phyloP scores from a whole-genome alignment of 2,113 vertebrate genomes.

The Edolisoma coerulescens region DNA sequence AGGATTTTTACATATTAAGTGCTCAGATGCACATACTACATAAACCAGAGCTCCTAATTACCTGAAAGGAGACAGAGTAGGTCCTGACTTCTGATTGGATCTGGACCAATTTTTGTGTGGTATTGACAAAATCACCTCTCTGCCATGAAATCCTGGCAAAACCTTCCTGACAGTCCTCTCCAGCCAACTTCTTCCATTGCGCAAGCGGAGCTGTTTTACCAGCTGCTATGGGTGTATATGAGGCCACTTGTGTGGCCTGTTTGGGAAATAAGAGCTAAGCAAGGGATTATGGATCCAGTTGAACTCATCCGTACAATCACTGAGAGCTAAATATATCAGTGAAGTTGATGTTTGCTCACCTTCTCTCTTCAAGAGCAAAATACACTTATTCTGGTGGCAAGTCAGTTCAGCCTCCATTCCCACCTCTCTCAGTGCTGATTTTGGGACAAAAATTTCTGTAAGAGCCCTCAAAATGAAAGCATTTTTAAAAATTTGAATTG shows the following conservation, averaged over 20 bases:
- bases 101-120: not conserved
- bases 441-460: not conserved
- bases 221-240: not conserved
- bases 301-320: not conserved
- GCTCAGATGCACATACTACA: not conserved
- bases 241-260: constrained; percentile 32
- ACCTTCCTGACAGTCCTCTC: not conserved
- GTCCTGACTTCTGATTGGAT: not conserved
- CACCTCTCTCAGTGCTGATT: not conserved
- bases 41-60: not conserved
- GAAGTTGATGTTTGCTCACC: not conserved
- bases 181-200: constrained; percentile 2
- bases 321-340: not conserved
- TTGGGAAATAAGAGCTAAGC: not conserved
- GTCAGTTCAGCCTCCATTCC: not conserved
- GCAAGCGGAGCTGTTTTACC: not conserved
- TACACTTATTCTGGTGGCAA: not conserved
- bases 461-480: not conserved
- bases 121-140: not conserved
- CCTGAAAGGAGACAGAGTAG: not conserved
- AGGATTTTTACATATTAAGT: not conserved
- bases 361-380: not conserved
- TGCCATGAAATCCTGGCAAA: not conserved
- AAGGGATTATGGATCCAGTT: not conserved
- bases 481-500: not conserved